A percentile compares a stretch with the other conserved stretches of the same genome.
Conservation (phyloP, 2,888 invertebrate genomes). For the Fissipunctia ypsillon region DNA sequence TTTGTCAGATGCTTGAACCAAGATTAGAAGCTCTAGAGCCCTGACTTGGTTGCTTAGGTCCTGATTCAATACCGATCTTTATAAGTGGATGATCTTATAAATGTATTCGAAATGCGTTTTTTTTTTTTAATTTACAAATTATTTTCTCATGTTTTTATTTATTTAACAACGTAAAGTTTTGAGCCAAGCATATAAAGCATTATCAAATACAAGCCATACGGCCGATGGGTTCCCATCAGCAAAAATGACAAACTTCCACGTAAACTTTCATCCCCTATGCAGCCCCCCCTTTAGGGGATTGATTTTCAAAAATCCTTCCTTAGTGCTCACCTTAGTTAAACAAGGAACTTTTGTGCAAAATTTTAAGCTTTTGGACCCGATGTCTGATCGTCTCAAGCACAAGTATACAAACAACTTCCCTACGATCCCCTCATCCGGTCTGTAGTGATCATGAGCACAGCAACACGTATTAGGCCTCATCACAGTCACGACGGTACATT, state of each 20-base stretch:
- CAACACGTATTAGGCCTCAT: slow-evolving; percentile 24
- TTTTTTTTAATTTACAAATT: not conserved
- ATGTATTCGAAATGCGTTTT: not conserved
- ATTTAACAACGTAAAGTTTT: not conserved
- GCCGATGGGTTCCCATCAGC: not conserved
- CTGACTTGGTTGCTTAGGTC: not conserved
- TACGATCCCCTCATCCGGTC: not conserved
- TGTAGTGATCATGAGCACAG: not conserved
- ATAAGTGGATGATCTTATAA: not conserved
- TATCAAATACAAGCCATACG: not conserved
- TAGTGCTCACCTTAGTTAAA: not conserved
- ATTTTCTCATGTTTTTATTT: not conserved
- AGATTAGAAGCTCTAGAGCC: not conserved
- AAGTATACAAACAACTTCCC: not conserved
- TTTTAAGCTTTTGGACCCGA: not conserved
- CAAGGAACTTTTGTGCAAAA: not conserved
- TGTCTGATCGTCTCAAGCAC: not conserved
- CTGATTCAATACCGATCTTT: not conserved
- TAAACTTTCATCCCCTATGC: not conserved
- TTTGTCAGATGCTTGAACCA: not conserved
- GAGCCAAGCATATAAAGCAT: not conserved
- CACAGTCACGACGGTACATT: not conserved
- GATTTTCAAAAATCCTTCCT: too few species aligned
- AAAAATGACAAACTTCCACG: not conserved
- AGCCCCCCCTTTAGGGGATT: too few species aligned